Evolutionary conservation across 2,888 invertebrate species (phyloP), one percentile per base, ranked within the genome.

Genomic region (Cistogaster globosa): DNA sequence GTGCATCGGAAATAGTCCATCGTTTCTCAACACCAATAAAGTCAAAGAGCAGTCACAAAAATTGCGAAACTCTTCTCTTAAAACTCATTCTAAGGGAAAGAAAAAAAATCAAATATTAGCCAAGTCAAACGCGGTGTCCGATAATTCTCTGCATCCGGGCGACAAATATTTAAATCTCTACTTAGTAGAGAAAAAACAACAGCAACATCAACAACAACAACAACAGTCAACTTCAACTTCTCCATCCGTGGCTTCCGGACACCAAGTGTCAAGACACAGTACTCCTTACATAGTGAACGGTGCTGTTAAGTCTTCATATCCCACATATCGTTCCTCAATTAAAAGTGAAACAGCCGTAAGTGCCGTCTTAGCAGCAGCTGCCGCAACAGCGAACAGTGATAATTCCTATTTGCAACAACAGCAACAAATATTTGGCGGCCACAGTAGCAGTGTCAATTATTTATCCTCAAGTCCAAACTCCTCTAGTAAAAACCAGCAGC

Each of bases 11-110:
- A 92, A 92, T 80, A 92, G 92, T 89, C 92, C 92, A 45, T 92
- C 92, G 87, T 92, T 92, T 87, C 88, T 92, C 77, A 91, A 91
- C 86, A 90, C 91, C 81, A 92, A 90, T 83, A 92, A 91, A 89
- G 89, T 92, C 88, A 92, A 92, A 89, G 92, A 92, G 86, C 92
- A 92, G 88, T 90, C 92, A 14, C 91, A 92, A 82, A 92, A 92
- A 87, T 87, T 92, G 81, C 89, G 92, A 71, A 92, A 92, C 86
- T 89, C 92, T 9, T 92, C 92, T 45, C 88, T 92, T 14, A 92
- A 91, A 80, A 90, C 91, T 32, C 89, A 91, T 80, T 90, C 90
- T 3, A 89, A 89, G 67, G 91, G 90, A 55, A 92, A 92, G 87
- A 92, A 92, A 88, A 92, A 92, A 55, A 89, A 88, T 81, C 91